Evolutionary conservation across 2,888 invertebrate genomes (phyloP).

Genomic region (Alentia gelatinosa): DNA sequence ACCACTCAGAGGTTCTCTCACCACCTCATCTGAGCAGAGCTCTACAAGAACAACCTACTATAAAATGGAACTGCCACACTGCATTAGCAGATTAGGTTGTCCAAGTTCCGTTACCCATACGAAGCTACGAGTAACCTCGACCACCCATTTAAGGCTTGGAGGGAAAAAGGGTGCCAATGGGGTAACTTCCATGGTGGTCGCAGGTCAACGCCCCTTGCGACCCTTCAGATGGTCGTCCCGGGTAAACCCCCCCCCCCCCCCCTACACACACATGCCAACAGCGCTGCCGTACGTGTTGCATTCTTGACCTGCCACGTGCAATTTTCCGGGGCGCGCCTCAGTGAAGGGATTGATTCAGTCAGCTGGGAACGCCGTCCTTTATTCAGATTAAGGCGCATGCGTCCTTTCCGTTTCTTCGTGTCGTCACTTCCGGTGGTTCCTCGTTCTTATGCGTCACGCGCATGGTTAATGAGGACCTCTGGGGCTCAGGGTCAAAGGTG

Average conservation of each 20-base stretch:
- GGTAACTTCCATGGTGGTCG: neutral
- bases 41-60: neutral
- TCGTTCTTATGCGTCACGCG: neutral
- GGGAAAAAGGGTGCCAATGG: neutral
- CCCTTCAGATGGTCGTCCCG: neutral
- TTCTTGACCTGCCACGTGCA: slow-evolving; percentile 19
- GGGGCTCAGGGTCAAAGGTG: neutral
- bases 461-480: neutral
- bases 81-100: neutral
- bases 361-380: neutral
- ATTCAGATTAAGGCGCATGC: slow-evolving; percentile 12
- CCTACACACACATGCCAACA: neutral
- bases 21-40: neutral
- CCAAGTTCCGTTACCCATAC: neutral
- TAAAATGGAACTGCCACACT: slow-evolving; percentile 1
- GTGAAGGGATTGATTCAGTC: neutral
- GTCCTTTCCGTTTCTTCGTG: neutral
- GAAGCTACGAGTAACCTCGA: neutral
- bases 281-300: slow-evolving; percentile 47
- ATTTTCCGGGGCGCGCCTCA: neutral
- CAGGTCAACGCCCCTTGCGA: neutral
- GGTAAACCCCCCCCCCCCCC: neutral
- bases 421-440: slow-evolving; percentile 24
- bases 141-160: neutral
- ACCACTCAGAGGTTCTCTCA: neutral